These are phyloP conservation scores for Limenitis camilla DNA, from an alignment of 2,888 invertebrate genomes.

Conservation along the genomic window DNA sequence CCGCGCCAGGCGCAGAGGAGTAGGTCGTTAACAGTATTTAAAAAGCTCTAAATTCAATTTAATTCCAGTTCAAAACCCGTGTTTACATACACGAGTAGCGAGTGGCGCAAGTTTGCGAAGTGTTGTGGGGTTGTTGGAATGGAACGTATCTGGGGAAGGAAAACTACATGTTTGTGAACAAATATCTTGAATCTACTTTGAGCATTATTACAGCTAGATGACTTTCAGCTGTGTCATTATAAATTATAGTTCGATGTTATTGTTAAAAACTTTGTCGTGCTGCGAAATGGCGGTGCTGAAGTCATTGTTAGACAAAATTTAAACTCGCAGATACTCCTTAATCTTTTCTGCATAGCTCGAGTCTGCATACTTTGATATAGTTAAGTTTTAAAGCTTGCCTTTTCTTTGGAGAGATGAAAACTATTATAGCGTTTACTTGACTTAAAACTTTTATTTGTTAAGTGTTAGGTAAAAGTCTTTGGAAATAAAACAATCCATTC, in stretches of 20 bases:
- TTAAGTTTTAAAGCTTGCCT: too few relatives aligned
- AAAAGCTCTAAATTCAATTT: constrained; percentile 21
- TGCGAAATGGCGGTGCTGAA: not conserved
- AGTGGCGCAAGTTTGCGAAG: constrained; percentile 14
- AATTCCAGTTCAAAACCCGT: constrained; percentile 11
- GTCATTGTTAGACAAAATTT: not conserved
- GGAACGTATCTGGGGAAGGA: constrained; percentile 9
- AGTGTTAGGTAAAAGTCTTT: too few relatives aligned
- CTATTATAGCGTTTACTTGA: too few relatives aligned
- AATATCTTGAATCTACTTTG: not conserved
- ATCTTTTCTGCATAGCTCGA: not conserved
- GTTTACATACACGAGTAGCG: constrained; percentile 13
- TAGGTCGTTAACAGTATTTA: constrained; percentile 20
- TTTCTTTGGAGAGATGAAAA: too few relatives aligned
- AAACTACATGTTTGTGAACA: not conserved
- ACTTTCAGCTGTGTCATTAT: not conserved
- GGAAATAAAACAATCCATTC: too few relatives aligned
- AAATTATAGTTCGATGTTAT: not conserved
- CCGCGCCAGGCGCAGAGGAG: constrained; percentile 4
- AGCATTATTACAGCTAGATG: not conserved
- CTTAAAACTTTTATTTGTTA: too few relatives aligned
- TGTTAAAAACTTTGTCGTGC: not conserved
- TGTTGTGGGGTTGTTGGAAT: constrained; percentile 12
- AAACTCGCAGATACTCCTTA: not conserved
- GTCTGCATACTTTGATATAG: too few relatives aligned